These are phyloP conservation scores for Halcyon leucocephala DNA, from an alignment of 2,797 vertebrate species.

Conservation along the genomic window DNA sequence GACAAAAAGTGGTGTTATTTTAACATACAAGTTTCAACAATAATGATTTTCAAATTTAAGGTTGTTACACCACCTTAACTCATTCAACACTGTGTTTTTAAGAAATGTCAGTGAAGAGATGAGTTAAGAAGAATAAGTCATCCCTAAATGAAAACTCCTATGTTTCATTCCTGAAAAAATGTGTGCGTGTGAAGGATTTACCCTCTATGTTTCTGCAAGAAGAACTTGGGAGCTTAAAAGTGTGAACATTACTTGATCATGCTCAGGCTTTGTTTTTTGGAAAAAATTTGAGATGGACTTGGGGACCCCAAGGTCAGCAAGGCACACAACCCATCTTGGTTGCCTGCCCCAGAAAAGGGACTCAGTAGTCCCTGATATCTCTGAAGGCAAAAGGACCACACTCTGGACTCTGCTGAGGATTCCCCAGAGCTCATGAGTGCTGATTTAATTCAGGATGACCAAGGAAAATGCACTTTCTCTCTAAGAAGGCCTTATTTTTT, in stretches of 20 bases:
- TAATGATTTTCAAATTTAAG: slow-evolving; percentile 31
- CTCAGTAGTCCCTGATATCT: rapidly evolving
- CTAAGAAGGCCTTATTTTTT: not conserved
- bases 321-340: not conserved
- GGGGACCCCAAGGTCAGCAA: not conserved
- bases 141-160: not conserved
- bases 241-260: not conserved
- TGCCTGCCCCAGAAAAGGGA: not conserved
- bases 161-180: not conserved
- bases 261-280: not conserved
- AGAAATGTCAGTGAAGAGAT: not conserved
- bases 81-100: not conserved
- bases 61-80: not conserved
- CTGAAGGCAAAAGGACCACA: not conserved
- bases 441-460: not conserved
- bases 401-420: not conserved
- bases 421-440: rapidly evolving
- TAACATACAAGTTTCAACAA: slow-evolving; percentile 39
- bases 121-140: slow-evolving; percentile 7
- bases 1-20: slow-evolving; percentile 1
- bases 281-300: not conserved
- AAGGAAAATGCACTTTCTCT: not conserved
- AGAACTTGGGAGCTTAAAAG: not conserved
- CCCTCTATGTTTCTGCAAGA: not conserved
- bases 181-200: not conserved